Base-by-base conservation (phyloP, 2,113 vertebrate species). In the Diadophis punctatus region DNA sequence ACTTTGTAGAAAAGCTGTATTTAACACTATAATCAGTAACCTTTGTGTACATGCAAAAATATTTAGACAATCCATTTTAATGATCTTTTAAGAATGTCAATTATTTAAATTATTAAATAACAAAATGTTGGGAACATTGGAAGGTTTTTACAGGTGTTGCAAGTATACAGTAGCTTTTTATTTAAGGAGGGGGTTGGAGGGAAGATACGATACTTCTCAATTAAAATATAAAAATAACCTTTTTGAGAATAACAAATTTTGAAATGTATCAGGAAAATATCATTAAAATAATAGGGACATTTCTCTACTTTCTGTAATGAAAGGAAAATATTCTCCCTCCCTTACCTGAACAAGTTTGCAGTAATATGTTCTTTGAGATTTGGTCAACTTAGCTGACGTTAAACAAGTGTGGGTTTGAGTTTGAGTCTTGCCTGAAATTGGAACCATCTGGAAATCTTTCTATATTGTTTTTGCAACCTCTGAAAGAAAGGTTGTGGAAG, bases 1-100 rank as follows among this genome's bases (percentile, higher is more conserved):
- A 52, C 5, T 88, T 93, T 18, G 94, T 16, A 8, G 30, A 90
- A 63, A 91, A 43, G 91, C 55, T 18, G 27, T 43, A 12, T 84
- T 93, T 94, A 11, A 86, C 89, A 43, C 85, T 80, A 80, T 95
- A 91, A 74, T 85, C 10, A 6, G 49, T 52, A 8, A 14, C 30
- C 23, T 39, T 20, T n/a, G 3, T 51, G 43, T 91, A 60, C 7
- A 46, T 60, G 25, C 5, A 5, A 84, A 84, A 80, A 20, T 12
- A 5, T 51, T 46, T 20, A 52, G 88, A 25, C 10, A 84, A 49
- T 4, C 5, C 30, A 27, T 25, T 63, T 51, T 89, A 43, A 43
- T 34, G 2, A 55, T 22, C 14, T 92, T 8, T 12, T 25, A 52
- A 34, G 23, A n/a, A 74, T 23, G 8, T 90, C 12, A 85, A 56